Evolutionary conservation across 2,888 invertebrate genomes (phyloP).

Genomic region (Prostheceraeus crozeri): DNA sequence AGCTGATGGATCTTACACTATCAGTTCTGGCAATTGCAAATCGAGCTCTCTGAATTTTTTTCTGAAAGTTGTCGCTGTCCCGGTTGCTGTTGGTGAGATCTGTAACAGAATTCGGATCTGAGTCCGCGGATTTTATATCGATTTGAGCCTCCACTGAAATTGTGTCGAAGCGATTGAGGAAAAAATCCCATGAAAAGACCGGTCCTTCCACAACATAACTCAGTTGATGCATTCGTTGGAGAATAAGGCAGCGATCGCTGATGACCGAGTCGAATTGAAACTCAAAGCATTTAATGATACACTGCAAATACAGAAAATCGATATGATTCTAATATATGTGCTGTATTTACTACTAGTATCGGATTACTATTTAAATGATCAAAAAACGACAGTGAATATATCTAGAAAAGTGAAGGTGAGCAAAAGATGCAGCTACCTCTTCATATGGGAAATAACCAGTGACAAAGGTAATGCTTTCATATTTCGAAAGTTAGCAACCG

Average conservation of each 20-base stretch:
- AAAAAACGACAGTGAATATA: too few relatives aligned
- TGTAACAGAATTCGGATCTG: neutral
- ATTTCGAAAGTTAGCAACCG: too few relatives aligned
- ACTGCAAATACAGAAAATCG: too few relatives aligned
- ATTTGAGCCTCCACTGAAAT: slow-evolving; percentile 91
- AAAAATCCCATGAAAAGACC: slow-evolving; percentile 93
- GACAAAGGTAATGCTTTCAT: too few relatives aligned
- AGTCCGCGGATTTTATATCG: slow-evolving; percentile 53
- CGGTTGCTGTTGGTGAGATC: slow-evolving; percentile 37
- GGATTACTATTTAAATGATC: too few relatives aligned
- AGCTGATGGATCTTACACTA: slow-evolving; percentile 69
- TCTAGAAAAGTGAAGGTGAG: too few relatives aligned
- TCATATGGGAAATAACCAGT: too few relatives aligned
- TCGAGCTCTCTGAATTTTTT: slow-evolving; percentile 33
- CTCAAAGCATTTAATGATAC: slow-evolving; percentile 83
- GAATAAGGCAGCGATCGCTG: slow-evolving; percentile 86
- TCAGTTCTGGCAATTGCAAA: slow-evolving; percentile 48
- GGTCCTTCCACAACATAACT: slow-evolving; percentile 82
- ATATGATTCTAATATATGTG: too few relatives aligned
- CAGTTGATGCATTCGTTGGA: slow-evolving; percentile 86
- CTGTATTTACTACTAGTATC: too few relatives aligned
- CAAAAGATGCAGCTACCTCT: too few relatives aligned
- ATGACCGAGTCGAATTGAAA: slow-evolving; percentile 95
- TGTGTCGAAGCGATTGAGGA: slow-evolving; percentile 87
- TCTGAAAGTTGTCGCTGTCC: slow-evolving; percentile 30